Percentiles rank a stretch among this genome's conserved stretches.
These are phyloP conservation scores for Tenthredo distinguenda DNA, from an alignment of 2,888 invertebrate species.

Conservation along the genomic window DNA sequence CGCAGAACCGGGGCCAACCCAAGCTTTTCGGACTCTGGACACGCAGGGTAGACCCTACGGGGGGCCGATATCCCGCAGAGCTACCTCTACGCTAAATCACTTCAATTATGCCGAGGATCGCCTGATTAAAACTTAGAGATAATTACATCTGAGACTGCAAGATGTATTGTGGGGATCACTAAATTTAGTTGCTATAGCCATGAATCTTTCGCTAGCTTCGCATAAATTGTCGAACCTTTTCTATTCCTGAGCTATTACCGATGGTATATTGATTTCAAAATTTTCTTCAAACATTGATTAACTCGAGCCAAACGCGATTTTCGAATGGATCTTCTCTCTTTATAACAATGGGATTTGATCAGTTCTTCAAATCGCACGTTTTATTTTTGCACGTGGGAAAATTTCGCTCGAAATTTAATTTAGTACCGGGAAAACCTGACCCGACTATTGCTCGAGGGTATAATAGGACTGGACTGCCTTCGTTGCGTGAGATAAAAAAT, in stretches of 20 bases:
- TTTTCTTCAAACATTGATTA: neutral
- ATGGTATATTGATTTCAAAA: constrained; percentile 16
- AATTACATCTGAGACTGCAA: constrained; percentile 64
- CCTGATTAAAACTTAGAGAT: constrained; percentile 66
- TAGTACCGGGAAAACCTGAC: neutral
- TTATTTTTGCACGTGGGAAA: neutral
- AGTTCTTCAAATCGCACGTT: neutral
- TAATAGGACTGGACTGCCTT: neutral
- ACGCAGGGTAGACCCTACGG: constrained; percentile 64
- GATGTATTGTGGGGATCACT: constrained; percentile 46
- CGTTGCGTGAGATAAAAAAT: constrained; percentile 25
- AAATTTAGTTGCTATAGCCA: constrained; percentile 46
- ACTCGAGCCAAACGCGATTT: neutral
- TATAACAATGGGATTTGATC: neutral
- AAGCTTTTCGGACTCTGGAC: constrained; percentile 49
- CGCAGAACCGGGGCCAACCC: neutral
- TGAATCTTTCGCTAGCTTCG: constrained; percentile 42
- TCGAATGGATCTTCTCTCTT: neutral
- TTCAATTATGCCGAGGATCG: constrained; percentile 65
- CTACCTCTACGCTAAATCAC: constrained; percentile 68
- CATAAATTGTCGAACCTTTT: constrained; percentile 22
- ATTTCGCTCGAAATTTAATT: neutral
- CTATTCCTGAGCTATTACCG: neutral
- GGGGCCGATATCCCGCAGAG: constrained; percentile 67
- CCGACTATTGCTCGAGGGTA: neutral